Evolutionary conservation across 2,888 invertebrate species (phyloP).

Genomic region (Hedychridium roseum): DNA sequence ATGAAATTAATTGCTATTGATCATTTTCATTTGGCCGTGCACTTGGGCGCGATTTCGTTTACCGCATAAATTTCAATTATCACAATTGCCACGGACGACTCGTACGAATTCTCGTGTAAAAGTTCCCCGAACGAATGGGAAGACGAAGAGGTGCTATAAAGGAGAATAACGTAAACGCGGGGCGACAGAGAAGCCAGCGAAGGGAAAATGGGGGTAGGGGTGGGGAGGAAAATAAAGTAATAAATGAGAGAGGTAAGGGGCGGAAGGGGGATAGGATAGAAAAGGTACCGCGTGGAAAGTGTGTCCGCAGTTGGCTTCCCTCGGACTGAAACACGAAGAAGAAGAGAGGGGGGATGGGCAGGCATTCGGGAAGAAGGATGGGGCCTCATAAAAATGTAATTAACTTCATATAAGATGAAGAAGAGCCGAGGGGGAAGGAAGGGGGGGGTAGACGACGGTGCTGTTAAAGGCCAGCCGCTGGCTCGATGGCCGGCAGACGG

Average conservation of each 20-base stretch:
- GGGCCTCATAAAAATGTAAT: constrained; percentile 52
- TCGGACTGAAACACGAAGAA: constrained; percentile 28
- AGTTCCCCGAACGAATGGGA: too few species aligned
- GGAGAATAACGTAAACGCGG: neutral
- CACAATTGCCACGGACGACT: too few species aligned
- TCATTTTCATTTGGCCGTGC: too few species aligned
- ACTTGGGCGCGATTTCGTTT: too few species aligned
- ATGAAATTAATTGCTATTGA: too few species aligned
- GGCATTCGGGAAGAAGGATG: constrained; percentile 34
- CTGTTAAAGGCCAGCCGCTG: constrained; percentile 20
- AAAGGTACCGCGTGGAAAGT: too few species aligned
- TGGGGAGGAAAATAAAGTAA: neutral
- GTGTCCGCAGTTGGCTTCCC: constrained; percentile 27
- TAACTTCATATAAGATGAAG: constrained; percentile 52
- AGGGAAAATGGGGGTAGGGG: constrained; percentile 16
- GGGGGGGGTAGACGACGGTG: constrained; percentile 12
- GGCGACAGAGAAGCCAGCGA: neutral
- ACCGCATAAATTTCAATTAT: too few species aligned
- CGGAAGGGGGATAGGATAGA: too few species aligned
- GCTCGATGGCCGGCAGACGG: constrained; percentile 18
- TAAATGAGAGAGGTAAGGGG: neutral
- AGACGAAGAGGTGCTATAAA: too few species aligned
- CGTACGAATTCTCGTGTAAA: too few species aligned
- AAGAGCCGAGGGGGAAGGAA: constrained; percentile 21
- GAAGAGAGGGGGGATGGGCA: constrained; percentile 5